phyloP scores from a whole-genome alignment of 1,140 invertebrate species.

The Hyposmocoma kahamanoa region DNA sequence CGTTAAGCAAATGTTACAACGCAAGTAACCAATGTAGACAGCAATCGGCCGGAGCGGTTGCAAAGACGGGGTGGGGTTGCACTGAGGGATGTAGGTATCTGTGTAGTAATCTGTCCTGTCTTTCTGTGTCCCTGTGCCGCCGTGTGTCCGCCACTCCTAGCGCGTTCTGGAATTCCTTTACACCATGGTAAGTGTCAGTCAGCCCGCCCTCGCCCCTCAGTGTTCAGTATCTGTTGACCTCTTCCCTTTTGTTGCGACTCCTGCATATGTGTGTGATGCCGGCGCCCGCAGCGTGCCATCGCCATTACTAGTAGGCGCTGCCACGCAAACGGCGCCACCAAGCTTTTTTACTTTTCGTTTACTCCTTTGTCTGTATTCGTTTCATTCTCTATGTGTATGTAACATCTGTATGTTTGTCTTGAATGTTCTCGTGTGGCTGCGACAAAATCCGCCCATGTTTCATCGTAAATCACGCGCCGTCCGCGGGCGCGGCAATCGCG shows the following conservation, averaged over 20 bases:
- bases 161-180: conserved; percentile 98
- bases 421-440: conserved; percentile 68
- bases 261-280: conserved; percentile 71
- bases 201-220: conserved; percentile 73
- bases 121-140: conserved; percentile 81
- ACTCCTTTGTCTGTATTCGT: conserved; percentile 72
- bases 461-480: conserved; percentile 24
- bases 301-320: conserved; percentile 17
- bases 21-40: conserved; percentile 70
- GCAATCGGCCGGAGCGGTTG: conserved; percentile 54
- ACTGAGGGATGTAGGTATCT: conserved; percentile 77
- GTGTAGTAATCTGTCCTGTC: conserved; percentile 81
- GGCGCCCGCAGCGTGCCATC: conserved; percentile 49
- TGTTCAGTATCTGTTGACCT: conserved; percentile 74
- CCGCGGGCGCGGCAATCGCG: conserved; percentile 14
- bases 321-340: conserved; percentile 53
- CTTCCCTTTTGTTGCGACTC: conserved; percentile 69
- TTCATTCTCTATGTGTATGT: conserved; percentile 76
- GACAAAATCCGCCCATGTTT: conserved; percentile 37
- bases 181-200: conserved; percentile 95
- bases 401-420: conserved; percentile 76
- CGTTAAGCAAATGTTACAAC: conserved; percentile 68
- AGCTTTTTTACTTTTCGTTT: conserved; percentile 67
- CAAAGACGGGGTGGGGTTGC: conserved; percentile 67
- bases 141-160: conserved; percentile 84